Evolutionary conservation across 2,797 vertebrate genomes (phyloP).

Genomic region (Setipinna tenuifilis): DNA sequence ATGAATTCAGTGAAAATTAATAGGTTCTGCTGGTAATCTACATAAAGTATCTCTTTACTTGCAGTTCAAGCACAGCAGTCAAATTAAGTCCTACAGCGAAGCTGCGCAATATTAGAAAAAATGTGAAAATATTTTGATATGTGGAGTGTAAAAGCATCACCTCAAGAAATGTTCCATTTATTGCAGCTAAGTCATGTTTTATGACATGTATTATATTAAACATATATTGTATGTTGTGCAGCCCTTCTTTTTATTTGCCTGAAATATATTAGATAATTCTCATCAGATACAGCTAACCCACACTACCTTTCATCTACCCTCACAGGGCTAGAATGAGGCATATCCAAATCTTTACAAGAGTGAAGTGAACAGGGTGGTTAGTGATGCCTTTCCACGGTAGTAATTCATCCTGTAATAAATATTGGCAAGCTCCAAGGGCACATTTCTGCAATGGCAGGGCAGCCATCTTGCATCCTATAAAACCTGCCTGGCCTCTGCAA

Average conservation of each 20-base stretch:
- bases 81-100: neutral
- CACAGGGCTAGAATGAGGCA: no score
- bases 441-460: slow-evolving; percentile 16
- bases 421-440: slow-evolving; percentile 23
- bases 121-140: no score
- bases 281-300: neutral
- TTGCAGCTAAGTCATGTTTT: no score
- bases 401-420: neutral
- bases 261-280: neutral
- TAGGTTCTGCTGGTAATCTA: no score
- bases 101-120: no score
- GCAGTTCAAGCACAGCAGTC: neutral
- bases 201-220: no score
- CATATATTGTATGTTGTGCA: no score
- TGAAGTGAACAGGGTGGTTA: neutral
- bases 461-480: slow-evolving; percentile 29
- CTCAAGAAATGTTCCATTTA: no score
- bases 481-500: neutral
- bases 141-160: no score
- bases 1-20: neutral
- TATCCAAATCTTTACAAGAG: no score
- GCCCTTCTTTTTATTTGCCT: neutral
- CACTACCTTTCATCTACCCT: no score
- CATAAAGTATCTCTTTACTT: neutral
- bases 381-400: neutral